Conservation (phyloP, 2,113 vertebrate species). For the Ictalurus furcatus region DNA sequence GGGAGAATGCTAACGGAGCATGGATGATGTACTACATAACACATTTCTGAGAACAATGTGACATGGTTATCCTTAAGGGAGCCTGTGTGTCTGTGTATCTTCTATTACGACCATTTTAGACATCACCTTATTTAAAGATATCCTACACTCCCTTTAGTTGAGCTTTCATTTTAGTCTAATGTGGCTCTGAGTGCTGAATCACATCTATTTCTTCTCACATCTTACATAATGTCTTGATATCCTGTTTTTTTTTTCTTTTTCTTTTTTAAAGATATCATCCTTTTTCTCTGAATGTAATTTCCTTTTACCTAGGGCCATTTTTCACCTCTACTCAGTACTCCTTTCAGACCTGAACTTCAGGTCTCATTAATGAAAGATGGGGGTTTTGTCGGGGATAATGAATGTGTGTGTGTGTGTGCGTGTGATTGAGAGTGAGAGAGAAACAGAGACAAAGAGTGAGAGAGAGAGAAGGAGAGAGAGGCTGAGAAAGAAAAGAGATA, state of each 20-base stretch:
- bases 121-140: conserved; percentile 23
- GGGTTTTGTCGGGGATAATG: not conserved
- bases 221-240: conserved; percentile 26
- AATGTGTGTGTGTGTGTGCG: not conserved
- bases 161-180: conserved; percentile 25
- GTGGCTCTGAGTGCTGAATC: conserved; percentile 8
- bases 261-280: not conserved
- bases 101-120: conserved; percentile 17
- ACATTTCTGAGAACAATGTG: conserved; percentile 19
- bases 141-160: conserved; percentile 28
- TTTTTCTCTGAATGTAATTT: conserved; percentile 38
- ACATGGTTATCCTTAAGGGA: not conserved
- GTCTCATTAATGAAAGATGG: conserved; percentile 40
- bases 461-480: not conserved
- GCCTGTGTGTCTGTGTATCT: conserved; percentile 10
- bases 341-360: conserved; percentile 35
- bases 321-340: conserved; percentile 20
- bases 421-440: not conserved
- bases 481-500: no score
- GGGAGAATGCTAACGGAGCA: not conserved
- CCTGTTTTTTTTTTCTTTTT: conserved; percentile 3
- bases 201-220: conserved; percentile 21
- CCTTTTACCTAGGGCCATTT: conserved; percentile 39
- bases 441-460: not conserved
- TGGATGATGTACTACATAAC: not conserved